A percentile compares a stretch with the other conserved stretches of the same genome.
These are phyloP conservation scores for Tarsius wallacei DNA, from an alignment of 2,797 vertebrate species.

Conservation along the genomic window DNA sequence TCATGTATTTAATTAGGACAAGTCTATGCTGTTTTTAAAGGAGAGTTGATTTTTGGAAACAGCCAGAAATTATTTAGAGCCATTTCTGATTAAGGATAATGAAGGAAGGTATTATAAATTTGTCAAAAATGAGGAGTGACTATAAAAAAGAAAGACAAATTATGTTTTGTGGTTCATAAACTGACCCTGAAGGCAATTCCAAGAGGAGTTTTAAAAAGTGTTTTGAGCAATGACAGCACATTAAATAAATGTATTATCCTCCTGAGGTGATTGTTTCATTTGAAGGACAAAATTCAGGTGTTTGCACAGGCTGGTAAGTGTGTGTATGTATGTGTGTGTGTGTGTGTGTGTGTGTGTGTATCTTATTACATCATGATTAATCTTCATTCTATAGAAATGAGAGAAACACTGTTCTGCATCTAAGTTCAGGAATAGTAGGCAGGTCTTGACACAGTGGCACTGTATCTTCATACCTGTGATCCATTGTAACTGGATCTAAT, in stretches of 20 bases:
- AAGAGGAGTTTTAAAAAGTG: slow-evolving; percentile 69
- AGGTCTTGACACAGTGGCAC: background rate
- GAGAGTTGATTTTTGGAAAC: slow-evolving; percentile 55
- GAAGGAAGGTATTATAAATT: slow-evolving; percentile 64
- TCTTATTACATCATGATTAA: slow-evolving; percentile 36
- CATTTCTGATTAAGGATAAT: slow-evolving; percentile 75
- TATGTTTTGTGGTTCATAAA: slow-evolving; percentile 75
- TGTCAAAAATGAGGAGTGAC: slow-evolving; percentile 71
- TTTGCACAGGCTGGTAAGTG: slow-evolving; percentile 5
- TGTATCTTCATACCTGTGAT: background rate
- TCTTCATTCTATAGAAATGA: slow-evolving; percentile 54
- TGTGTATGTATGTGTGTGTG: background rate
- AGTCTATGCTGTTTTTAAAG: slow-evolving; percentile 64
- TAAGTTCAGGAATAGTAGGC: background rate
- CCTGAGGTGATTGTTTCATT: slow-evolving; percentile 54
- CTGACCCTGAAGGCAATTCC: slow-evolving; percentile 73
- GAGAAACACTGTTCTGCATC: slow-evolving; percentile 8
- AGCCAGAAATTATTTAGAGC: slow-evolving; percentile 57
- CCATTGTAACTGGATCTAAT: background rate
- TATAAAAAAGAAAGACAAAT: slow-evolving; percentile 73
- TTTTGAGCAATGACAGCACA: slow-evolving; percentile 69
- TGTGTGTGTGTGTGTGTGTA: background rate
- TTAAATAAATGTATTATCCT: slow-evolving; percentile 72
- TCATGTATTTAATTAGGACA: background rate
- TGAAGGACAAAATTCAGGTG: slow-evolving; percentile 71